Conservation (phyloP, 2,888 invertebrate species). For the Physocephala rufipes region DNA sequence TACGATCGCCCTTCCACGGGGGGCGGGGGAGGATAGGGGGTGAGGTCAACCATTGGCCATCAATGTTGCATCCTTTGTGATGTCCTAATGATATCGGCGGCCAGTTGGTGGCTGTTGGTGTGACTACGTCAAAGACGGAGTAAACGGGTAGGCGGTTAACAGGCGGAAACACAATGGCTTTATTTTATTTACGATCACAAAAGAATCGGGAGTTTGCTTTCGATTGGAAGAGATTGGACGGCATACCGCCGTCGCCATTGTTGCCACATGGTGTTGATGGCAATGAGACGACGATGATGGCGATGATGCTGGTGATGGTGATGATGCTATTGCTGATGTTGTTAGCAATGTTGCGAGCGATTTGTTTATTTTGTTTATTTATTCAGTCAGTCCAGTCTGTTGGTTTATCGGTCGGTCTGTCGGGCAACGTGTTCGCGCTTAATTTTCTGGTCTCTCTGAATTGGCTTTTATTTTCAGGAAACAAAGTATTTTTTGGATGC, state of each 20-base stretch:
- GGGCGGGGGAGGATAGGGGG: too few species aligned
- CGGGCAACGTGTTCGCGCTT: conserved; percentile 10
- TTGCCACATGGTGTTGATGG: conserved; percentile 16
- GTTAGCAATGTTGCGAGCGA: not conserved
- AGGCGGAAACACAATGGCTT: not conserved
- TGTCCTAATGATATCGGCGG: not conserved
- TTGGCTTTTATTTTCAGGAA: not conserved
- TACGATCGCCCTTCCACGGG: not conserved
- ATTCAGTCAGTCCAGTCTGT: not conserved
- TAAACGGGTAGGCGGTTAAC: not conserved
- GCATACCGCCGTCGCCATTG: not conserved
- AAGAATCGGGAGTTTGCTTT: not conserved
- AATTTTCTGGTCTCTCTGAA: conserved; percentile 14
- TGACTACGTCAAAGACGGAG: not conserved
- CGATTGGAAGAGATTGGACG: not conserved
- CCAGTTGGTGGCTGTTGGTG: too few species aligned
- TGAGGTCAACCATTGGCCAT: not conserved
- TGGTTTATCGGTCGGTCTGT: not conserved
- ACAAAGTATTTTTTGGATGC: not conserved
- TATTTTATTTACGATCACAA: conserved; percentile 8
- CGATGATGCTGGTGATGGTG: not conserved
- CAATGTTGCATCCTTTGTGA: conserved; percentile 13
- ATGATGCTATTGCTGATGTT: not conserved
- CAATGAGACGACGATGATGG: not conserved
- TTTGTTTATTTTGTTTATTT: not conserved